Evolutionary conservation across 2,113 vertebrate genomes (phyloP), one percentile per base, ranked within the genome.

Genomic region (Pluvianellus socialis): DNA sequence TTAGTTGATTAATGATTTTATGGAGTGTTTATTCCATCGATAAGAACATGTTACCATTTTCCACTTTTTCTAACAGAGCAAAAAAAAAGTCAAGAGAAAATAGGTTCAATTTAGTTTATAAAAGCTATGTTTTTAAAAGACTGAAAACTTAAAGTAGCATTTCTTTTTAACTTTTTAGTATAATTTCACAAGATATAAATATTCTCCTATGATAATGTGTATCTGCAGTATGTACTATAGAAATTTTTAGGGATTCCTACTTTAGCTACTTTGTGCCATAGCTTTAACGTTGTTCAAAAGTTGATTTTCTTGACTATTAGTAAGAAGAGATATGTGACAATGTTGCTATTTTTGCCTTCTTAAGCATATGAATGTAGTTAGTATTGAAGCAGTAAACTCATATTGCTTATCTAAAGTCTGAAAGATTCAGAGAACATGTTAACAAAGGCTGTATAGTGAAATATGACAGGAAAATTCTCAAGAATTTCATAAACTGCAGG

Each of bases 401-500:
- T 11, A 14, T 67, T 86, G 33, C 83, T 92, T 83, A 26, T 73
- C 45, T 88, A 17, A 80, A 92, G 13, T 32, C 63, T 91, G 45
- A 86, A 92, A 86, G 24, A 88, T 73, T 49, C 75, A 74, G 59
- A 84, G 5, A 59, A 70, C 47, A 32, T 40, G 28, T 9, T 80
- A 93, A 76, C 11, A 81, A 96, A 93, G 58, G 55, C 44, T 65
- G 68, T 89, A 55, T 28, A 67, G 61, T 66, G 47, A 86, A 83
- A 92, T 80, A 88, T 86, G 73, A 93, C 75, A 53, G 50, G 40
- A 79, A 93, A 86, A 88, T 66, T 77, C 71, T 94, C 23, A 71
- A 77, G 72, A 92, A 79, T 93, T 90, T 91, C 15, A 89, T 79
- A 92, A 89, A 79, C 28, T 55, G 49, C 15, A 92, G 59, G 26